Conservation (phyloP, 2,888 invertebrate species). For the Venustoraphidia nigricollis region DNA sequence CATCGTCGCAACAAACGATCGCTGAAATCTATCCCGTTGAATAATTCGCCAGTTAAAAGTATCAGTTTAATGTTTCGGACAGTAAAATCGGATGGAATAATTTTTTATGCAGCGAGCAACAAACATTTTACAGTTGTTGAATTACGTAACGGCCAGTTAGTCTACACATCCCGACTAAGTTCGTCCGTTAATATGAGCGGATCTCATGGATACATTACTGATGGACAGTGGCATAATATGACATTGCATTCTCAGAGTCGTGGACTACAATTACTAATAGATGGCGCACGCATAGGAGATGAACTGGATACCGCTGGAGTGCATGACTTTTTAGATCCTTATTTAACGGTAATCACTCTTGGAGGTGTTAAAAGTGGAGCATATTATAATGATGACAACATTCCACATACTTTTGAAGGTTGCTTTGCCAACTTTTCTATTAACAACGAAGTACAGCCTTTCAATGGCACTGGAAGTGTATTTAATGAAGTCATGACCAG, state of each 20-base stretch:
- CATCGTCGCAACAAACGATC: conserved; percentile 26
- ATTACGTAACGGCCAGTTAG: conserved; percentile 56
- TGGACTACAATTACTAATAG: conserved; percentile 55
- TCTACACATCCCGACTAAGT: conserved; percentile 67
- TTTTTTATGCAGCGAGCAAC: conserved; percentile 77
- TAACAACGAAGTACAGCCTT: conserved; percentile 78
- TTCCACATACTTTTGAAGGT: conserved; percentile 62
- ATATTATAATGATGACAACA: conserved; percentile 31
- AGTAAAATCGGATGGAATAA: conserved; percentile 55
- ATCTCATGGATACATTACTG: conserved; percentile 44
- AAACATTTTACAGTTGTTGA: conserved; percentile 76
- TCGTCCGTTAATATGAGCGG: conserved; percentile 72
- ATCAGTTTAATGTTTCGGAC: conserved; percentile 73
- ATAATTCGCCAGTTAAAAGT: conserved; percentile 43
- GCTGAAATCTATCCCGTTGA: conserved; percentile 8
- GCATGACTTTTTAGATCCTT: conserved; percentile 85
- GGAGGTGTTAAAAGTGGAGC: conserved; percentile 59
- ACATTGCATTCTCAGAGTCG: conserved; percentile 57
- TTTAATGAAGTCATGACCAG: conserved; percentile 51
- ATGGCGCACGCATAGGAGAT: conserved; percentile 58
- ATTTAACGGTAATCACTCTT: conserved; percentile 62
- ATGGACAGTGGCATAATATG: conserved; percentile 83
- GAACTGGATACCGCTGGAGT: conserved; percentile 75
- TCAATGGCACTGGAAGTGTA: conserved; percentile 74
- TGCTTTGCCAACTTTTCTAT: conserved; percentile 81